Conservation (phyloP, 2,113 vertebrate genomes). For the Nicator chloris region DNA sequence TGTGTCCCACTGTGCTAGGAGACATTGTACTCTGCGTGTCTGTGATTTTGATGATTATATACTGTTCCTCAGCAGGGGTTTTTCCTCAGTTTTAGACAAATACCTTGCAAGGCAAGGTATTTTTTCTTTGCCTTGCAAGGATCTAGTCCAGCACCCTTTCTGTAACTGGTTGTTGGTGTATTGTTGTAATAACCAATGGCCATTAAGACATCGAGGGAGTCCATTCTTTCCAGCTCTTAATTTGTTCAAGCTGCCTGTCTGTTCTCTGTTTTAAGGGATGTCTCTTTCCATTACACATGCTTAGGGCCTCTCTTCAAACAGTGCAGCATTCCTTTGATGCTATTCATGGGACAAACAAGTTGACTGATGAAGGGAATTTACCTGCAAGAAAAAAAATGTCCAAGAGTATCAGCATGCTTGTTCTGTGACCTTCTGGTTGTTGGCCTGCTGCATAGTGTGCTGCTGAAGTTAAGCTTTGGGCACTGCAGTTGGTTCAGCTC, state of each 20-base stretch:
- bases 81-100: neutral
- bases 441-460: neutral
- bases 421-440: neutral
- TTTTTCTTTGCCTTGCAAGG: neutral
- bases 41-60: neutral
- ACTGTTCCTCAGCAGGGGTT: neutral
- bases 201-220: neutral
- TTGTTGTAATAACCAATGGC: neutral
- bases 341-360: conserved; percentile 1
- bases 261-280: neutral
- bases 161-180: neutral
- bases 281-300: neutral
- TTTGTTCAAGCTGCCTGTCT: neutral
- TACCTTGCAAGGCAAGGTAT: neutral
- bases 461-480: neutral
- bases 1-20: neutral
- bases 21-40: fast-evolving
- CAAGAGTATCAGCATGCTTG: neutral
- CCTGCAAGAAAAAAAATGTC: neutral
- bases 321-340: neutral
- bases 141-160: neutral
- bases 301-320: neutral
- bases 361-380: conserved; percentile 17
- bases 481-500: neutral
- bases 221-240: neutral